phyloP scores from a whole-genome alignment of 2,888 invertebrate genomes.

The Oxyscelio sp. region DNA sequence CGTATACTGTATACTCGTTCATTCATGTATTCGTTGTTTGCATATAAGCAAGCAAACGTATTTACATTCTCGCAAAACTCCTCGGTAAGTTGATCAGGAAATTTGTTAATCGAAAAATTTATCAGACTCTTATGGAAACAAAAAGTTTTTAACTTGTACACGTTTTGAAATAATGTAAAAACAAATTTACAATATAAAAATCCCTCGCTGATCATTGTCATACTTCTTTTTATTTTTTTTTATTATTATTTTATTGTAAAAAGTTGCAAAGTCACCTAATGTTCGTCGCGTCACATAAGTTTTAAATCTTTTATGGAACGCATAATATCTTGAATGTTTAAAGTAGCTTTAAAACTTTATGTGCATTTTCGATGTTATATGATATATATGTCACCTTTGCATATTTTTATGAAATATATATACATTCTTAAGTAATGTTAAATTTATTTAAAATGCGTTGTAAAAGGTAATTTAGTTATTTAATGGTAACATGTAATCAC shows the following conservation, averaged over 20 bases:
- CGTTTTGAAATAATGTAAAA: not conserved
- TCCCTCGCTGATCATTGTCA: too few relatives aligned
- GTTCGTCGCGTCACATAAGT: not conserved
- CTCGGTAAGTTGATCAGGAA: slow-evolving; percentile 29
- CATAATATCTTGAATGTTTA: not conserved
- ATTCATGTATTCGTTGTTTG: slow-evolving; percentile 23
- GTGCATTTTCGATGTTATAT: too few relatives aligned
- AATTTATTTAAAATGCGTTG: too few relatives aligned
- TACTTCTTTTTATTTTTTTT: too few relatives aligned
- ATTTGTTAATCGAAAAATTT: too few relatives aligned
- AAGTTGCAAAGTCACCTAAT: not conserved
- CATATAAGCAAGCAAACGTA: slow-evolving; percentile 11
- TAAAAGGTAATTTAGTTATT: too few relatives aligned
- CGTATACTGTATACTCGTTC: too few relatives aligned
- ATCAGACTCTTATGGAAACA: not conserved
- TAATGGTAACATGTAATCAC: too few relatives aligned
- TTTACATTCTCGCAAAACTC: slow-evolving; percentile 19
- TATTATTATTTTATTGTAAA: not conserved
- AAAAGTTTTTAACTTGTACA: not conserved
- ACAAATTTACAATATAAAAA: too few relatives aligned
- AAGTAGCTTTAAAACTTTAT: not conserved
- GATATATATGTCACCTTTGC: too few relatives aligned
- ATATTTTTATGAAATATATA: too few relatives aligned
- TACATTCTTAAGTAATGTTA: too few relatives aligned
- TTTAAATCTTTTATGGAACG: not conserved